Evolutionary conservation across 53 echinoderm and acorn worm genomes (phyloP).

Genomic region (Hippasteria phrygiana): DNA sequence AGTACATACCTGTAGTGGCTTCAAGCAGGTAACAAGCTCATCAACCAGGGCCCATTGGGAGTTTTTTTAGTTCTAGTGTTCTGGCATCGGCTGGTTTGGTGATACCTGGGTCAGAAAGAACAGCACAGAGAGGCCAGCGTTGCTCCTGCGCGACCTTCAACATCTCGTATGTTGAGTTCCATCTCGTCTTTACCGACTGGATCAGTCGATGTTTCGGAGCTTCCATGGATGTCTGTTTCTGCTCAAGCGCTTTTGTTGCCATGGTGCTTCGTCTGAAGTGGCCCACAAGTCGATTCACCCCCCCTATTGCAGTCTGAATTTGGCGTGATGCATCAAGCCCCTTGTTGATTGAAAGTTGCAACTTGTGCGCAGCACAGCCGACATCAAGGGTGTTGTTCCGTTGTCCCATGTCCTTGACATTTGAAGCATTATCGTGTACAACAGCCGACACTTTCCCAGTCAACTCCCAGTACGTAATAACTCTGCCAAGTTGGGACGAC

Average conservation of each 20-base stretch:
- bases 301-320: background rate
- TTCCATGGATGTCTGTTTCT: slow-evolving; percentile 39
- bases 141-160: slow-evolving; percentile 22
- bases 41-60: slow-evolving; percentile 60
- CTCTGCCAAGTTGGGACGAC: background rate
- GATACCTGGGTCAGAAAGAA: slow-evolving; percentile 40
- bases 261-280: slow-evolving; percentile 52
- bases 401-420: slow-evolving; percentile 2
- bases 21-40: slow-evolving; percentile 51
- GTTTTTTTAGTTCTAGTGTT: slow-evolving; percentile 46
- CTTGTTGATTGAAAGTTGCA: slow-evolving; percentile 52
- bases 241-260: slow-evolving; percentile 46
- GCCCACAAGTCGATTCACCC: slow-evolving; percentile 48
- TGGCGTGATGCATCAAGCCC: background rate
- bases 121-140: slow-evolving; percentile 61
- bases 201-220: slow-evolving; percentile 46
- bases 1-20: slow-evolving; percentile 72
- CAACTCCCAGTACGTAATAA: slow-evolving; percentile 53
- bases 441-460: slow-evolving; percentile 28
- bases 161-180: slow-evolving; percentile 58
- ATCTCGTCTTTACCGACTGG: slow-evolving; percentile 35
- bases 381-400: slow-evolving; percentile 10
- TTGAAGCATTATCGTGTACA: slow-evolving; percentile 60
- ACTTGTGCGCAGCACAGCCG: slow-evolving; percentile 61
- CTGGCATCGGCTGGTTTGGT: slow-evolving; percentile 48